These are phyloP conservation scores for Lydus trimaculatus DNA, from an alignment of 2,888 invertebrate genomes.

Conservation along the genomic window DNA sequence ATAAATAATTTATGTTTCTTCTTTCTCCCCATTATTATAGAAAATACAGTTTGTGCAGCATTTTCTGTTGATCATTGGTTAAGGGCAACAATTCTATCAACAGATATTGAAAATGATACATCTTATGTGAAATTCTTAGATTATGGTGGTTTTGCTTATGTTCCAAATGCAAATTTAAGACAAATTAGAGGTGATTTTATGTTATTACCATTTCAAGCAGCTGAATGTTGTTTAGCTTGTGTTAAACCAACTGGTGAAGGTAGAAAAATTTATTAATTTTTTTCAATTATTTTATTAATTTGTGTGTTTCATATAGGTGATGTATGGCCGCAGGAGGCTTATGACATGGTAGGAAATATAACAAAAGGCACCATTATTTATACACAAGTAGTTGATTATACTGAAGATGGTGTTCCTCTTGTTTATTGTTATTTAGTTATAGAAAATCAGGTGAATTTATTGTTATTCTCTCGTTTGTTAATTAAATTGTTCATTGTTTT, in stretches of 20 bases:
- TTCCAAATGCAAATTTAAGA: slow-evolving; percentile 79
- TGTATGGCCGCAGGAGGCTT: slow-evolving; percentile 80
- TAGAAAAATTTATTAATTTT: slow-evolving; percentile 58
- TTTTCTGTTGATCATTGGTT: slow-evolving; percentile 88
- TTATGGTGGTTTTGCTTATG: slow-evolving; percentile 90
- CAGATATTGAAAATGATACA: slow-evolving; percentile 73
- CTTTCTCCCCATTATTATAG: slow-evolving; percentile 64
- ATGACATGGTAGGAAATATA: slow-evolving; percentile 77
- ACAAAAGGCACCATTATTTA: slow-evolving; percentile 85
- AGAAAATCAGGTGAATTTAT: slow-evolving; percentile 69
- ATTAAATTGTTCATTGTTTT: slow-evolving; percentile 32
- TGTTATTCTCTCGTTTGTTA: slow-evolving; percentile 5
- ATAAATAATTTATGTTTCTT: not conserved
- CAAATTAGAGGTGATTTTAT: slow-evolving; percentile 96
- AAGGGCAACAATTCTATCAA: slow-evolving; percentile 76
- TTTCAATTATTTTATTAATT: no score
- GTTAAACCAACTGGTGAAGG: slow-evolving; percentile 77
- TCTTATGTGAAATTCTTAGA: slow-evolving; percentile 91
- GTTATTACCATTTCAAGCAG: slow-evolving; percentile 95
- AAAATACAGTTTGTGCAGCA: slow-evolving; percentile 89
- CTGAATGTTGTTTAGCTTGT: slow-evolving; percentile 93
- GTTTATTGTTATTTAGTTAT: slow-evolving; percentile 81
- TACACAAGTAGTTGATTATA: slow-evolving; percentile 87
- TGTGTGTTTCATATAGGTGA: slow-evolving; percentile 55
- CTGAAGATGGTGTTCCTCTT: slow-evolving; percentile 79